Conservation (phyloP, 1,140 invertebrate genomes). For the Riptortus pedestris region DNA sequence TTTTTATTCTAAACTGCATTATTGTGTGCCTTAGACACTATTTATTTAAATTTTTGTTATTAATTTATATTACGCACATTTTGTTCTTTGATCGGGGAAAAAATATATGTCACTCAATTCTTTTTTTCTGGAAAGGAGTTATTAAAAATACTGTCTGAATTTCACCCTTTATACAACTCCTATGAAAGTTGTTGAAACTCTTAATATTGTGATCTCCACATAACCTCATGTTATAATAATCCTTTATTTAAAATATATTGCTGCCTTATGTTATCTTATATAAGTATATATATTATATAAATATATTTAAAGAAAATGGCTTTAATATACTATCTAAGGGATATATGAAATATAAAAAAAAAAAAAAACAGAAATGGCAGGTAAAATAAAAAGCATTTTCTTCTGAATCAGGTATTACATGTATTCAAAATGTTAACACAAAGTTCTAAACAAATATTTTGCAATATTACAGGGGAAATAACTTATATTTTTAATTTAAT, state of each 20-base stretch:
- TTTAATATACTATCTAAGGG: constrained; percentile 6
- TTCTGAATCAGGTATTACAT: neutral
- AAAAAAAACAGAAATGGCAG: neutral
- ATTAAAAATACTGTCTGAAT: neutral
- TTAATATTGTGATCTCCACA: neutral
- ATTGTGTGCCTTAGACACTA: constrained; percentile 10
- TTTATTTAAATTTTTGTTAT: neutral
- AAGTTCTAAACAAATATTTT: constrained; percentile 18
- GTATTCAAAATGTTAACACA: constrained; percentile 1
- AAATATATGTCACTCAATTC: neutral
- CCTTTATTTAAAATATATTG: neutral
- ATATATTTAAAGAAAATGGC: constrained; percentile 6
- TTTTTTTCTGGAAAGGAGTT: neutral
- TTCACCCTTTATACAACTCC: neutral
- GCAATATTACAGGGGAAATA: constrained; percentile 12
- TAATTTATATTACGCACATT: neutral
- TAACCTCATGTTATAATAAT: neutral
- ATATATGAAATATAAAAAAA: neutral
- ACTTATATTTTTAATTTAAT: constrained; percentile 13
- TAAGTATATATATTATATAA: constrained; percentile 2
- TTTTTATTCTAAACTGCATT: neutral
- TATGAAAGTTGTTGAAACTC: neutral
- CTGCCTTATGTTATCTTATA: constrained; percentile 10
- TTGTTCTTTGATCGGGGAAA: neutral
- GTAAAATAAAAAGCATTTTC: neutral